A percentile compares a stretch with the other conserved stretches of the same genome.
Conservation (phyloP, 2,888 invertebrate genomes). For the Amblyteles armatorius region DNA sequence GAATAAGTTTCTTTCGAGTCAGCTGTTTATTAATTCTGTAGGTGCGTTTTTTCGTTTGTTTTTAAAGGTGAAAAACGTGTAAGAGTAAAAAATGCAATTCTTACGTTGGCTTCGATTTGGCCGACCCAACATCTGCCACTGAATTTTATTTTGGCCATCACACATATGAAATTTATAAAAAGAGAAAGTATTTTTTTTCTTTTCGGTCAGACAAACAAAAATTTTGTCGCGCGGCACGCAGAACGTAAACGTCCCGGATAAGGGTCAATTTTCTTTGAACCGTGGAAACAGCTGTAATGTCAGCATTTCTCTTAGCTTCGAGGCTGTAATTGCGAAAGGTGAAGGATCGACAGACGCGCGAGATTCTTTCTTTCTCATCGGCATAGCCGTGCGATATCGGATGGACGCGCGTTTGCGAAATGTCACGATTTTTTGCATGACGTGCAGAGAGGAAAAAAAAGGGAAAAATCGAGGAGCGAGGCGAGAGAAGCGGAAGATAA, state of each 20-base stretch:
- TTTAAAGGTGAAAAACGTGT: not conserved
- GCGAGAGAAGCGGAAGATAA: conserved; percentile 13
- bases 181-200: no score
- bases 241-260: not conserved
- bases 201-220: no score
- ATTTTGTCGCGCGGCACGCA: not conserved
- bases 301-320: not conserved
- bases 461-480: not conserved
- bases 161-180: no score
- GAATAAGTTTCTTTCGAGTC: not conserved
- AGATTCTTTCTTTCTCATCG: conserved; percentile 15
- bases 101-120: not conserved
- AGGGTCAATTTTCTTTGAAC: conserved; percentile 1
- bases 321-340: conserved; percentile 11
- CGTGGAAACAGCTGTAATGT: not conserved
- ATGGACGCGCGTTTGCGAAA: conserved; percentile 18
- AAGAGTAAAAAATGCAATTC: not conserved
- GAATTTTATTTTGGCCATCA: no score
- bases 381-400: not conserved
- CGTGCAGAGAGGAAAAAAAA: not conserved
- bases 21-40: not conserved
- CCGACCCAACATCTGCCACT: no score
- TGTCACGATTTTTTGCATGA: not conserved
- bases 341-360: conserved; percentile 27
- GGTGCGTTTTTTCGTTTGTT: no score